phyloP scores from a whole-genome alignment of 2,888 invertebrate species.

The Lucinisca nassula region DNA sequence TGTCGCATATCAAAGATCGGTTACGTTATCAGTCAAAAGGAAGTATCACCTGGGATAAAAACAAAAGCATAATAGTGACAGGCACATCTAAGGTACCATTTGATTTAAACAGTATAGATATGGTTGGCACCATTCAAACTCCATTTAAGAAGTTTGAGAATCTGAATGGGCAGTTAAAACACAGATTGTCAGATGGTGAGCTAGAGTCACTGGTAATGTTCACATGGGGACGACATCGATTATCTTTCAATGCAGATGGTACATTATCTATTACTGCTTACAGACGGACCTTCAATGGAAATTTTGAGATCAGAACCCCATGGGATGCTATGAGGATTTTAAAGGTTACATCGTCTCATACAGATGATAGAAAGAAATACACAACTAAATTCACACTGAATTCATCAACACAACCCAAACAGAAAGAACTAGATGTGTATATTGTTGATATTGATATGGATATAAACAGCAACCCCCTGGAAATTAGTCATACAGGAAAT shows the following conservation, averaged over 20 bases:
- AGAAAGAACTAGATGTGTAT: slow-evolving; percentile 27
- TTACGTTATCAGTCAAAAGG: slow-evolving; percentile 54
- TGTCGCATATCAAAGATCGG: slow-evolving; percentile 57
- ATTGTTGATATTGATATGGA: slow-evolving; percentile 47
- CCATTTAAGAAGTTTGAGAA: slow-evolving; percentile 59
- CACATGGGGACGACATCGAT: slow-evolving; percentile 57
- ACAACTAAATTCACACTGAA: slow-evolving; percentile 27
- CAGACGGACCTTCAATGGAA: slow-evolving; percentile 37
- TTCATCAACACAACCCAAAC: slow-evolving; percentile 18
- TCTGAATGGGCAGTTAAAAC: slow-evolving; percentile 49
- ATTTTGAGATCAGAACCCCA: slow-evolving; percentile 58
- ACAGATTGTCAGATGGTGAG: slow-evolving; percentile 33
- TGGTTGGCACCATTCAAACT: slow-evolving; percentile 67
- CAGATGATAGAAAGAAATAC: slow-evolving; percentile 48
- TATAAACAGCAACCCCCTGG: slow-evolving; percentile 2
- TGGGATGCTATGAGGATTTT: slow-evolving; percentile 58
- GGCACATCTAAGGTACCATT: slow-evolving; percentile 67
- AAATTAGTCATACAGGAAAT: slow-evolving; percentile 36
- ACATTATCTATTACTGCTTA: not conserved
- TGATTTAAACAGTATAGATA: slow-evolving; percentile 49
- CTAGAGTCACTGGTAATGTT: slow-evolving; percentile 39
- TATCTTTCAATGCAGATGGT: slow-evolving; percentile 47
- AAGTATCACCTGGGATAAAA: slow-evolving; percentile 69
- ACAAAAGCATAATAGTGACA: slow-evolving; percentile 63
- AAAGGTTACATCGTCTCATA: slow-evolving; percentile 27